phyloP scores from a whole-genome alignment of 2,888 invertebrate species.

The Hirtodrosophila trivittata region DNA sequence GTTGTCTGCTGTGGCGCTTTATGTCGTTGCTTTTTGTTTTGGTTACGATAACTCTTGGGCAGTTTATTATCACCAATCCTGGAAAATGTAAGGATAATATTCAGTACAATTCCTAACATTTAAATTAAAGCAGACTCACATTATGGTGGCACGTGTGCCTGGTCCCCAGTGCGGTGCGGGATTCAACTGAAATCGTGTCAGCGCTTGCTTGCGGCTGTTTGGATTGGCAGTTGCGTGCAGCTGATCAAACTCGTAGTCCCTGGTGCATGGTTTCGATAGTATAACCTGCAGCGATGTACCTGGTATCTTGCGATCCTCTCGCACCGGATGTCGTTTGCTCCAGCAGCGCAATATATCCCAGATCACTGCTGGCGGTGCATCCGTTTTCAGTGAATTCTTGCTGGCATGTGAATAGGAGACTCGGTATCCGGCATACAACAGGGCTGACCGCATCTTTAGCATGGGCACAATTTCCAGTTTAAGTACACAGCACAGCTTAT shows the following conservation, averaged over 20 bases:
- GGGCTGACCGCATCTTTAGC: slow-evolving; percentile 90
- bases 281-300: slow-evolving; percentile 84
- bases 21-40: slow-evolving; percentile 86
- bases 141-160: slow-evolving; percentile 90
- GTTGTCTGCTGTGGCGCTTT: slow-evolving; percentile 31
- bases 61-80: slow-evolving; percentile 87
- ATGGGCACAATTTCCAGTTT: slow-evolving; percentile 90
- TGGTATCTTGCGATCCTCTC: slow-evolving; percentile 85
- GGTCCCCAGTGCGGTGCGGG: slow-evolving; percentile 96
- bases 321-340: slow-evolving; percentile 89
- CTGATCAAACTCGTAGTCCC: slow-evolving; percentile 84
- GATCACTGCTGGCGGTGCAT: slow-evolving; percentile 92
- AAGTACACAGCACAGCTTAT: slow-evolving; percentile 89
- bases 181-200: slow-evolving; percentile 93
- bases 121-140: slow-evolving; percentile 85
- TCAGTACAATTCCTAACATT: not conserved
- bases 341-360: slow-evolving; percentile 97
- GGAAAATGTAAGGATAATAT: slow-evolving; percentile 1
- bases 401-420: slow-evolving; percentile 97
- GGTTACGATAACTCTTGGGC: slow-evolving; percentile 87
- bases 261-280: slow-evolving; percentile 85
- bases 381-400: slow-evolving; percentile 95
- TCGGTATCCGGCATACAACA: slow-evolving; percentile 94
- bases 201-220: slow-evolving; percentile 88
- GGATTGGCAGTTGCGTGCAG: slow-evolving; percentile 90